Evolutionary conservation across 2,797 vertebrate genomes (phyloP), one percentile per base, ranked within the genome.

Genomic region (Benthosema pterotum): DNA sequence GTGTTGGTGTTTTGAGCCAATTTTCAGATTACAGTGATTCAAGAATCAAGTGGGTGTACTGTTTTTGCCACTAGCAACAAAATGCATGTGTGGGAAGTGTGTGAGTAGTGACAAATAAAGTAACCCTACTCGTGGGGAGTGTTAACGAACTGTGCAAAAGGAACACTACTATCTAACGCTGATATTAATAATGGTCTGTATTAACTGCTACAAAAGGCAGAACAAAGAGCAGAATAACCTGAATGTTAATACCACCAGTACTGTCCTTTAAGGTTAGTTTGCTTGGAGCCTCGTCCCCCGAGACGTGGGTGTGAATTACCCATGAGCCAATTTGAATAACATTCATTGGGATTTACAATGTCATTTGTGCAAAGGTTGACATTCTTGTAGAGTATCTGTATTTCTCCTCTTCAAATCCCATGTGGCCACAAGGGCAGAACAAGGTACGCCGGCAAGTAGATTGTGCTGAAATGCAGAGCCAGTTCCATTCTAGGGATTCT

Each of bases 311-410:
- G 74, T 85, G 78, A 87, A 89, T 88, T 84, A 83, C 84, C 77
- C 80, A 84, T 79, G 82, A 86, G 83, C 75, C 82, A 82, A 86
- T 84, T 75, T 86, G 74, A 88, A 90, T 87, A 84, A 71, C 82
- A 85, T 79, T 83, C 64, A 75, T 65, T 70, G 72, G 74, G 77
- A 88, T 82, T 85, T 78, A 79, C 82, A 82, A 83, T 77, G 86
- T 86, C 78, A 83, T 84, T 78, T 67, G 68, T 80, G 78, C 72
- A 77, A 83, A 75, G 68, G 69, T 65, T 83, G 80, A 82, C 83
- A 85, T 86, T 84, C 70, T 49, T 57, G 60, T 58, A 4, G 57
- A 80, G 71, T 75, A 65, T 82, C 73, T 73, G 50, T 50, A 65
- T 72, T 79, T 77, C 71, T 83, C 59, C 49, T 63, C 63, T 69